phyloP scores from a whole-genome alignment of 92 coral and sea anemone species.

The Pocillopora grandis region DNA sequence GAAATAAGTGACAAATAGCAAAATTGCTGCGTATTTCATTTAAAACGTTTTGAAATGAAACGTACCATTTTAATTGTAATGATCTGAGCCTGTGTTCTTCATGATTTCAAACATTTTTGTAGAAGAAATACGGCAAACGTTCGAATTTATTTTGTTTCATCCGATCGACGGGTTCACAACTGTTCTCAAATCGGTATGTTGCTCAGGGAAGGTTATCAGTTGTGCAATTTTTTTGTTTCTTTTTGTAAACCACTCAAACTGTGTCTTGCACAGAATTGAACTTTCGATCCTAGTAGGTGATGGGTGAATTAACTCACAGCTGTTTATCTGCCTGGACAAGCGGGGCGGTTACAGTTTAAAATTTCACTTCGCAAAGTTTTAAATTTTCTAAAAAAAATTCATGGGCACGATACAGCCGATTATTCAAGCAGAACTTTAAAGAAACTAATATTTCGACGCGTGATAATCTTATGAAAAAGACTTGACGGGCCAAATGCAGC shows the following conservation, averaged over 20 bases:
- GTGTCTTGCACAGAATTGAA: not conserved
- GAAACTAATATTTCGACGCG: not conserved
- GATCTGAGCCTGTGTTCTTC: not conserved
- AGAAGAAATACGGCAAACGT: not conserved
- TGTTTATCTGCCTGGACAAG: not conserved
- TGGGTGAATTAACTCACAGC: constrained; percentile 2
- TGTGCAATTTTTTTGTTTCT: constrained; percentile 8
- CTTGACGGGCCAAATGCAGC: not conserved
- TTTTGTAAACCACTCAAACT: not conserved
- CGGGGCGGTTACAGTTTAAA: not conserved
- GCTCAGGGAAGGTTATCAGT: not conserved
- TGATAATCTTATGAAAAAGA: too few species aligned
- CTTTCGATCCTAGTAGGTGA: not conserved
- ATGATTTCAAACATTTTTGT: not conserved
- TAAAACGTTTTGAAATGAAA: not conserved
- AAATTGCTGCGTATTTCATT: not conserved
- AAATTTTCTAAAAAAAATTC: not conserved
- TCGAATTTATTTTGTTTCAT: not conserved
- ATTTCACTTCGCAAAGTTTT: not conserved
- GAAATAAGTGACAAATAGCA: constrained; percentile 1
- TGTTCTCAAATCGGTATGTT: not conserved
- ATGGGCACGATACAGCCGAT: not conserved
- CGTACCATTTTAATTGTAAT: not conserved
- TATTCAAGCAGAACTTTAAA: not conserved
- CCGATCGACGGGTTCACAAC: not conserved